A percentile compares a stretch with the other conserved stretches of the same genome.
Evolutionary conservation across 2,888 invertebrate species (phyloP).

Genomic region (Oscheius sp.): DNA sequence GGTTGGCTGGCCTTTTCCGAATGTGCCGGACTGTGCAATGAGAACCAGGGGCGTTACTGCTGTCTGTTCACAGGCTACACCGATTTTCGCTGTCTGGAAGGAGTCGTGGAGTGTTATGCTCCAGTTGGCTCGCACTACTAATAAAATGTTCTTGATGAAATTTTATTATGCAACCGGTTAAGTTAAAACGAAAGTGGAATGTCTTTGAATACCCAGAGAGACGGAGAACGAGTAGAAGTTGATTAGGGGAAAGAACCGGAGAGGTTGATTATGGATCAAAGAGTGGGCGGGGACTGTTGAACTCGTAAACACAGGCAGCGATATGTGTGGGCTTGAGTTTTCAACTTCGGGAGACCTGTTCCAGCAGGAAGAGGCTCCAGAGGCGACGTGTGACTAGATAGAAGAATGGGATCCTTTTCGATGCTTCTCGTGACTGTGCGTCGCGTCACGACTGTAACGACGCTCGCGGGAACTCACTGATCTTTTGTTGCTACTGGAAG

Average conservation of each 20-base stretch:
- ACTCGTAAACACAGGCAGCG: constrained; percentile 14
- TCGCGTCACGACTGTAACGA: constrained; percentile 32
- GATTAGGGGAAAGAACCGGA: constrained; percentile 6
- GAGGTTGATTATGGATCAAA: background rate
- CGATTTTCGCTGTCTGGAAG: constrained; percentile 8
- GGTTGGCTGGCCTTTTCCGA: constrained; percentile 20
- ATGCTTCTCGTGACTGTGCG: background rate
- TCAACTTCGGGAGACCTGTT: background rate
- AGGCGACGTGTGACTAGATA: constrained; percentile 12
- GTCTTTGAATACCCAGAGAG: no score
- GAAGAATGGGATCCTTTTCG: constrained; percentile 28
- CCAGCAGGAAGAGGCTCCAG: constrained; percentile 1
- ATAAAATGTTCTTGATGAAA: no score
- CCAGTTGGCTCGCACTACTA: background rate
- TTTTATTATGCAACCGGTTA: no score
- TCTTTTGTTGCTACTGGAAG: background rate
- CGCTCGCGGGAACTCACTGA: constrained; percentile 27
- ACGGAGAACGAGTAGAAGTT: no score
- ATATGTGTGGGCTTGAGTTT: constrained; percentile 6
- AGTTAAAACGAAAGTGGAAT: no score
- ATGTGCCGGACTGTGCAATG: constrained; percentile 5
- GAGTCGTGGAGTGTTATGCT: constrained; percentile 8
- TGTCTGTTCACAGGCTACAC: constrained; percentile 6
- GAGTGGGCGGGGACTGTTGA: background rate
- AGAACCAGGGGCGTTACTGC: background rate